Base-by-base conservation (phyloP, 1,140 invertebrate genomes). In the Druon quercuslanigerum region DNA sequence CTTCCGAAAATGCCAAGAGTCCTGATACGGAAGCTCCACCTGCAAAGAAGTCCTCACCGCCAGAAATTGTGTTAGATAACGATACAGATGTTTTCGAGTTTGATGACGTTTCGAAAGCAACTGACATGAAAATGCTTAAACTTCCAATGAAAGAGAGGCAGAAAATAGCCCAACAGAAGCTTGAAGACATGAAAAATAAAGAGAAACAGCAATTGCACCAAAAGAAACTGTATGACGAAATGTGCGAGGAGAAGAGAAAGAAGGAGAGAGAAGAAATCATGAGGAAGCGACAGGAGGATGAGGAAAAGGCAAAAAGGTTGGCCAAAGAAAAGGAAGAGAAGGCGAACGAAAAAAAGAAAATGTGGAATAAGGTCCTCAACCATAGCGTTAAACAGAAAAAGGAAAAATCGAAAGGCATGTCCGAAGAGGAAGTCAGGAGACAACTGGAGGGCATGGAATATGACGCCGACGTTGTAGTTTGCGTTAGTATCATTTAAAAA, bases 231-330 rank as follows among this genome's bases (percentile, higher is more conserved):
- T 25, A 51, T 50, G 13, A 66, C 19, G 51, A 13, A 25, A 79
- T 71, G n/a, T 16, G 33, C n/a, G 46, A 51, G 0, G 72, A 82
- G 14, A 25, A 76, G 4, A 71, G 51, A 50, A 60, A n/a, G 14
- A 81, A 13, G 66, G 77, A 51, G 14, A 66, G 46, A 1, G 66
- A 70, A 71, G 70, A 77, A 0, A 76, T 60, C 11, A 25, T 70
- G 50, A 82, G 57, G 14, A 78, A 76, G 14, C 40, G 52, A 73
- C 50, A 77, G 16, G 73, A 74, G 5, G 74, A 79, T 14, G 50
- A 40, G 14, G 50, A 76, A 40, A 50, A 40, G 14, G 16, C 5
- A 0, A 4, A 79, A 51, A 75, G 50, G 51, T 52, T 33, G 7
- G 51, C 12, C 50, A 57, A 33, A 66, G 3, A 50, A 50, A 51